phyloP scores from a whole-genome alignment of 2,113 vertebrate species.

The Cricetomys ansorgei region DNA sequence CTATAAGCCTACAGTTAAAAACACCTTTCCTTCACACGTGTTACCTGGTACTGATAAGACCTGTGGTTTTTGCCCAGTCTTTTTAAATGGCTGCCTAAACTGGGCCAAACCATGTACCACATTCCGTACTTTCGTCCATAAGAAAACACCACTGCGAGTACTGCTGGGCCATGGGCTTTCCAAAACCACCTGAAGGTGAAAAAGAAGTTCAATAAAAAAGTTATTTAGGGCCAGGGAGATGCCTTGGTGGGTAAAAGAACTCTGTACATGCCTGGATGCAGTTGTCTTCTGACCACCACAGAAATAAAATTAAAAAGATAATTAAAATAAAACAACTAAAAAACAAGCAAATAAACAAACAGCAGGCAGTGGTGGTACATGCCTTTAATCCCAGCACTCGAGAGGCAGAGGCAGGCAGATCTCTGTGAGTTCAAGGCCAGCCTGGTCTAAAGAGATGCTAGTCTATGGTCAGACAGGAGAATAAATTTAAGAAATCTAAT shows the following conservation, averaged over 20 bases:
- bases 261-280: not conserved
- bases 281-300: not conserved
- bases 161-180: conserved; percentile 97
- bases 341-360: no score
- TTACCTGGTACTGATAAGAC: conserved; percentile 89
- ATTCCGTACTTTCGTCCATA: conserved; percentile 98
- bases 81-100: conserved; percentile 91
- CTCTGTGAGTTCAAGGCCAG: no score
- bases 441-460: not conserved
- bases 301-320: not conserved
- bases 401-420: no score
- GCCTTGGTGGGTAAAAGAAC: not conserved
- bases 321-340: not conserved
- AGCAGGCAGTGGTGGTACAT: no score
- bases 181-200: conserved; percentile 92
- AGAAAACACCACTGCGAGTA: conserved; percentile 95
- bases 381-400: no score
- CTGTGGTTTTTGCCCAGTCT: conserved; percentile 79
- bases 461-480: not conserved
- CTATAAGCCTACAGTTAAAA: conserved; percentile 57
- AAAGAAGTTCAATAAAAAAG: not conserved
- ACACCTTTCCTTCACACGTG: conserved; percentile 38
- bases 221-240: not conserved
- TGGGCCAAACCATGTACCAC: conserved; percentile 93
- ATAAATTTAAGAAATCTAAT: not conserved